A percentile compares a stretch with the other conserved stretches of the same genome.
Conservation (phyloP, 2,797 vertebrate species). For the Halcyon smyrnensis region DNA sequence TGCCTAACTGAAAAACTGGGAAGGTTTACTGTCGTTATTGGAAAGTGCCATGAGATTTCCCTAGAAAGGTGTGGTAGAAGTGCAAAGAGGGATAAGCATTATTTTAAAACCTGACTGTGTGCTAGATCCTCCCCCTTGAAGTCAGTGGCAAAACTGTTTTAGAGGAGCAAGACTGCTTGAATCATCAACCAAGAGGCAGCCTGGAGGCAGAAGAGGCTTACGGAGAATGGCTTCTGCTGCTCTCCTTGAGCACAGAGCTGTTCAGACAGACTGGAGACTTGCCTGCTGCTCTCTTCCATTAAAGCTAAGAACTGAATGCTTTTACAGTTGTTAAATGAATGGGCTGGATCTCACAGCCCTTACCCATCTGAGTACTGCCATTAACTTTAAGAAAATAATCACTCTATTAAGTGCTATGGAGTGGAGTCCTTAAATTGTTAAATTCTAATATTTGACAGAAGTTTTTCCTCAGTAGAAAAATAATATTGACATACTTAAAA, state of each 20-base stretch:
- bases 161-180: not conserved
- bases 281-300: constrained; percentile 15
- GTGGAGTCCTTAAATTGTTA: constrained; percentile 21
- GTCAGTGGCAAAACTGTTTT: not conserved
- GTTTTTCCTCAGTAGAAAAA: constrained; percentile 38
- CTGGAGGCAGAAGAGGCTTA: constrained; percentile 49
- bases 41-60: not conserved
- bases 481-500: constrained; percentile 55
- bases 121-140: constrained; percentile 38
- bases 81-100: not conserved
- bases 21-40: not conserved
- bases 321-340: constrained; percentile 57
- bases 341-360: constrained; percentile 44
- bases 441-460: constrained; percentile 47
- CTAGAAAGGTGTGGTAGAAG: not conserved
- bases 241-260: constrained; percentile 8
- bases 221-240: constrained; percentile 27
- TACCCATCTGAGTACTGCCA: constrained; percentile 13
- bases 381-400: constrained; percentile 66
- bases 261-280: constrained; percentile 64
- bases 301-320: constrained; percentile 50
- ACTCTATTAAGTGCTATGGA: constrained; percentile 32
- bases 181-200: constrained; percentile 27
- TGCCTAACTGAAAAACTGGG: not conserved
- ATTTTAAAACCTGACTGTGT: not conserved